Evolutionary conservation across 64 coral and sea anemone genomes (phyloP).

Genomic region (Montipora sp.): DNA sequence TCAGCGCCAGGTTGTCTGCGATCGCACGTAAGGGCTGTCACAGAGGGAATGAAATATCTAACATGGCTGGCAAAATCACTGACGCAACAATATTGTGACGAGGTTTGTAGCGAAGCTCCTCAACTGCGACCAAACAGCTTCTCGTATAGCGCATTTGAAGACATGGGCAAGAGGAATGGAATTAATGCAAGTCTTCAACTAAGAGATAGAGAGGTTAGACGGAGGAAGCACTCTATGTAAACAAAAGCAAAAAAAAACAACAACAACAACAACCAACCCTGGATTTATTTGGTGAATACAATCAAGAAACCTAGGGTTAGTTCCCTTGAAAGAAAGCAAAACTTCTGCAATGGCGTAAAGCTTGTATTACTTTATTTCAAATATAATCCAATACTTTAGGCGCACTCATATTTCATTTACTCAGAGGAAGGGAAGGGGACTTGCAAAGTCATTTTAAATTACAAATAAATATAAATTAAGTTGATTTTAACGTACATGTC

Average conservation of each 20-base stretch:
- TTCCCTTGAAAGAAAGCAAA: no score
- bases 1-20: conserved; percentile 34
- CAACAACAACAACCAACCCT: no score
- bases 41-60: conserved; percentile 30
- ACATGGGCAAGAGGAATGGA: background rate
- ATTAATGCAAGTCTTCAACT: background rate
- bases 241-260: background rate
- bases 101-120: background rate
- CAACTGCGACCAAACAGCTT: conserved; percentile 11
- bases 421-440: no score
- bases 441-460: no score
- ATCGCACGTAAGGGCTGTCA: conserved; percentile 12
- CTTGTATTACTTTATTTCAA: no score
- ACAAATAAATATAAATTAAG: no score
- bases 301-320: no score
- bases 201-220: background rate
- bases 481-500: no score
- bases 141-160: conserved; percentile 19
- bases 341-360: no score
- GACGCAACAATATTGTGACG: conserved; percentile 32
- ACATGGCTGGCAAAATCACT: conserved; percentile 37
- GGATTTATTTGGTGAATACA: no score
- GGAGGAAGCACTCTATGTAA: background rate
- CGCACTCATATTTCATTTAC: no score
- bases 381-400: no score